Conservation (phyloP, 2,113 vertebrate genomes). For the Trematomus loennbergii region DNA sequence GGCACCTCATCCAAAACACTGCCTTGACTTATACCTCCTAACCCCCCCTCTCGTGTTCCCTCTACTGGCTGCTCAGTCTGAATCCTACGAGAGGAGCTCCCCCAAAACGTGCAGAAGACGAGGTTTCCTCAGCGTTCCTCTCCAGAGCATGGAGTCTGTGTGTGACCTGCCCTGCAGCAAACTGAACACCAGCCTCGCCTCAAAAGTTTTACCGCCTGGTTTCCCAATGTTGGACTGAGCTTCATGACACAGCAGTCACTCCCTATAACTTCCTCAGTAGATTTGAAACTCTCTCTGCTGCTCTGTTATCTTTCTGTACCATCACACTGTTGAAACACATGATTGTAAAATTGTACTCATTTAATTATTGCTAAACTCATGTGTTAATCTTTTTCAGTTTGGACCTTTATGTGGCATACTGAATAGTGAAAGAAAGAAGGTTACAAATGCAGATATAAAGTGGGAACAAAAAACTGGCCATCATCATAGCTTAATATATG, state of each 20-base stretch:
- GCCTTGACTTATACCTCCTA: conserved; percentile 7
- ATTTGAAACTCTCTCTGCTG: neutral
- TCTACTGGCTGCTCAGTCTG: neutral
- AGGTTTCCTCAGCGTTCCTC: conserved; percentile 11
- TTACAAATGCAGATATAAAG: too few species aligned
- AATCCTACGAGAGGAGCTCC: neutral
- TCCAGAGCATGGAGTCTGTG: neutral
- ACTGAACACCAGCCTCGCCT: conserved; percentile 21
- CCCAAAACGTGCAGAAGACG: neutral
- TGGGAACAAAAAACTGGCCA: too few species aligned
- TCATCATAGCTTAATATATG: too few species aligned
- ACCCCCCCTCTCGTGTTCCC: conserved; percentile 13
- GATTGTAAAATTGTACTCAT: neutral
- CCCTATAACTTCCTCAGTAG: neutral
- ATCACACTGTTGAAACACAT: neutral
- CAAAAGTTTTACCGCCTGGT: conserved; percentile 14
- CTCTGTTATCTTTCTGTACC: neutral
- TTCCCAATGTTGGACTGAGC: conserved; percentile 13
- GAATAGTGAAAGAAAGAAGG: too few species aligned
- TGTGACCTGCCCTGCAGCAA: conserved; percentile 1
- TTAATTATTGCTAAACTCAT: neutral
- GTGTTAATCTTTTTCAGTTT: neutral
- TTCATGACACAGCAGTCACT: conserved; percentile 6
- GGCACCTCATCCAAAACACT: conserved; percentile 30
- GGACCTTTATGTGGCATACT: neutral